phyloP scores from a whole-genome alignment of 1,140 invertebrate genomes.

The Holotrichia oblita region DNA sequence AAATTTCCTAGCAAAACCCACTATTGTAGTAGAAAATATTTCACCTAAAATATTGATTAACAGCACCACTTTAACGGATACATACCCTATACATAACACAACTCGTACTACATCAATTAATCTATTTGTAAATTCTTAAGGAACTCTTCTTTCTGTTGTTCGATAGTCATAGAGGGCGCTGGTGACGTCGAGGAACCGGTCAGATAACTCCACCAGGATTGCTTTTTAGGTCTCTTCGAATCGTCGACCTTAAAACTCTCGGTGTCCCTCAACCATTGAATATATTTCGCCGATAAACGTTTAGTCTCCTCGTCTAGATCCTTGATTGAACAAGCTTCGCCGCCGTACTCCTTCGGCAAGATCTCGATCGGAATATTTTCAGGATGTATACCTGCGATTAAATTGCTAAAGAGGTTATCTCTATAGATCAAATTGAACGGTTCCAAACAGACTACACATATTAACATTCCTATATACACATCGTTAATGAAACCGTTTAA shows the following conservation, averaged over 20 bases:
- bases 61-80: no score
- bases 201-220: conserved; percentile 56
- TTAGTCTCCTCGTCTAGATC: conserved; percentile 53
- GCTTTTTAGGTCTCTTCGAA: conserved; percentile 55
- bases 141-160: conserved; percentile 26
- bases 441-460: no score
- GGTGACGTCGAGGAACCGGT: conserved; percentile 34
- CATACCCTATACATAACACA: neutral
- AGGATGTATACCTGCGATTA: conserved; percentile 47
- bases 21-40: no score
- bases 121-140: conserved; percentile 39
- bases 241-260: conserved; percentile 55
- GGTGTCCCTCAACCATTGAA: conserved; percentile 56
- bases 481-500: no score
- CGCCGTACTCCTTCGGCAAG: conserved; percentile 57
- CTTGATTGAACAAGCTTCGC: conserved; percentile 53
- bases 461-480: no score
- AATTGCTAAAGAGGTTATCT: no score
- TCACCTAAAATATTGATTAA: no score
- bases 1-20: no score
- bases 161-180: neutral
- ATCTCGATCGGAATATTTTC: conserved; percentile 55
- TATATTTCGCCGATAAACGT: conserved; percentile 53
- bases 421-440: no score
- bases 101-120: conserved; percentile 4